Evolutionary conservation across 2,797 vertebrate species (phyloP).

Genomic region (Craterocephalus amniculus): DNA sequence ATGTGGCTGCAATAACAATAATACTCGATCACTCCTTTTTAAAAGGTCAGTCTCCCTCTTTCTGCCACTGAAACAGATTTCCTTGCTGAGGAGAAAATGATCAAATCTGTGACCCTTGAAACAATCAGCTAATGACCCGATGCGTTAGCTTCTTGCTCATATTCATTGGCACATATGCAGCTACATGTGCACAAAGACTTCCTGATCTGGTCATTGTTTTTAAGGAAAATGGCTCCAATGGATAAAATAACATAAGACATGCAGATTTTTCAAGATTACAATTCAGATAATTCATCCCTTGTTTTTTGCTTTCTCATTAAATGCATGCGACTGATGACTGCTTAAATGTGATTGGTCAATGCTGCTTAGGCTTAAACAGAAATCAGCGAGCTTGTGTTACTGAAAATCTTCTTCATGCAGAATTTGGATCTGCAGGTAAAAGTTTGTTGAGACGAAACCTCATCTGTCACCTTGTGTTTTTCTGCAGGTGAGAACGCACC

Average conservation of each 20-base stretch:
- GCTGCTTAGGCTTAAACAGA: background rate
- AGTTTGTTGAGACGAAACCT: too few species aligned
- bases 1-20: background rate
- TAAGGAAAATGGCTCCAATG: background rate
- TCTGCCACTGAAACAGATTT: background rate
- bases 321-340: background rate
- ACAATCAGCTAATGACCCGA: background rate
- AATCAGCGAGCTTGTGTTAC: background rate
- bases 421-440: background rate
- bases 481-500: slow-evolving; percentile 65
- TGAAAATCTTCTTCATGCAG: background rate
- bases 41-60: background rate
- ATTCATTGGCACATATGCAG: background rate
- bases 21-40: background rate
- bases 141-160: background rate
- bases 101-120: background rate
- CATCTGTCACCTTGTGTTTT: background rate
- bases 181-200: background rate
- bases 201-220: background rate
- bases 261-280: background rate
- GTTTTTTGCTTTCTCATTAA: background rate
- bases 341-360: background rate
- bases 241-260: background rate
- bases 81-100: too few species aligned
- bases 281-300: background rate